Evolutionary conservation across 2,888 invertebrate genomes (phyloP).

Genomic region (Nasonia oneida): DNA sequence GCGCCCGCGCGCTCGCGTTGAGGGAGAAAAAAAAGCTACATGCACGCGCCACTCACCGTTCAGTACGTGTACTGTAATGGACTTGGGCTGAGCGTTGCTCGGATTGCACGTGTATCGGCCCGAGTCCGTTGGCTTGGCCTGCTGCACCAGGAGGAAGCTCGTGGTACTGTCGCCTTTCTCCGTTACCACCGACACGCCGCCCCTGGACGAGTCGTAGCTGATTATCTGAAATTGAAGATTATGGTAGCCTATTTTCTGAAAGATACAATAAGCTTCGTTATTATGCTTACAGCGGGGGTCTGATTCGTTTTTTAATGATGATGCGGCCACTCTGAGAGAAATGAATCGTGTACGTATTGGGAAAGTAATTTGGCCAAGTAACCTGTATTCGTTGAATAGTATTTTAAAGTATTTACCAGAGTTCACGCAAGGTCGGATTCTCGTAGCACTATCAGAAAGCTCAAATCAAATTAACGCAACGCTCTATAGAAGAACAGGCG

Average conservation of each 20-base stretch:
- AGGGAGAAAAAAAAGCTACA: neutral
- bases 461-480: neutral
- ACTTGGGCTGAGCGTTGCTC: constrained; percentile 94
- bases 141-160: constrained; percentile 93
- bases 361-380: neutral
- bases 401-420: neutral
- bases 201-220: constrained; percentile 94
- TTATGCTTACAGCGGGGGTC: neutral
- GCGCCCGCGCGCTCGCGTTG: too few relatives aligned
- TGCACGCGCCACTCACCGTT: constrained; percentile 86
- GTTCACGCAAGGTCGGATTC: too few relatives aligned
- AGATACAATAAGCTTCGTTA: neutral
- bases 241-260: neutral
- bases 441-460: neutral
- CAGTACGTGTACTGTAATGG: constrained; percentile 94
- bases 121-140: constrained; percentile 91
- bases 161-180: constrained; percentile 95
- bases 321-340: neutral
- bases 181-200: constrained; percentile 94
- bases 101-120: constrained; percentile 97
- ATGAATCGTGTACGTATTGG: neutral
- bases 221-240: constrained; percentile 86
- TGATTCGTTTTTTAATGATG: neutral
- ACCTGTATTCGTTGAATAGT: neutral
- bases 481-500: neutral